Evolutionary conservation across 2,888 invertebrate species (phyloP).

Genomic region (Hyposoter didymator): DNA sequence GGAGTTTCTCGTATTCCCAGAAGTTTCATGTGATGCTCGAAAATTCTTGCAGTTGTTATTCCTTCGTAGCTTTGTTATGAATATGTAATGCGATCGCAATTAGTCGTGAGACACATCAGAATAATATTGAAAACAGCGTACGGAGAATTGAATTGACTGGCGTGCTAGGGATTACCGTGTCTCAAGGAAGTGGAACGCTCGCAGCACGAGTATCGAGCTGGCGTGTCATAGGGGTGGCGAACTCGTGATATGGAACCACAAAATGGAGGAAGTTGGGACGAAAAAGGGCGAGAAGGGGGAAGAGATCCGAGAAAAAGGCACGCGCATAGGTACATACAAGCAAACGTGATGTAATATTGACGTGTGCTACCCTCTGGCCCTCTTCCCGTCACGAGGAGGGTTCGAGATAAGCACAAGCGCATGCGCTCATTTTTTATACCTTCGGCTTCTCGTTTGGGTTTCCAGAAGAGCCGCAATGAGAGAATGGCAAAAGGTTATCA

Average conservation of each 20-base stretch:
- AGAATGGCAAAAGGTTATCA: slow-evolving; percentile 26
- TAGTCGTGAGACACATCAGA: slow-evolving; percentile 10
- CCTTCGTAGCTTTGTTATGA: neutral
- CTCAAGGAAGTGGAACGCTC: slow-evolving; percentile 51
- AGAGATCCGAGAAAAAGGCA: slow-evolving; percentile 40
- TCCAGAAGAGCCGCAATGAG: slow-evolving; percentile 7
- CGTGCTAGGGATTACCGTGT: slow-evolving; percentile 39
- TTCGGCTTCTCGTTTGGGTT: neutral
- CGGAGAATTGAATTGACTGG: neutral
- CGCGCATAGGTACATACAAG: slow-evolving; percentile 59
- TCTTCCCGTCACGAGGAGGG: slow-evolving; percentile 23
- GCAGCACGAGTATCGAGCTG: slow-evolving; percentile 40
- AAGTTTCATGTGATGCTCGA: neutral
- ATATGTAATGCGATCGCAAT: slow-evolving; percentile 18
- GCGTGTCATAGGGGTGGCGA: slow-evolving; percentile 35
- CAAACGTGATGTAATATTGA: slow-evolving; percentile 75
- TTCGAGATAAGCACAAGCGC: slow-evolving; percentile 43
- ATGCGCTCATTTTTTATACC: slow-evolving; percentile 68
- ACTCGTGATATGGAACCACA: slow-evolving; percentile 31
- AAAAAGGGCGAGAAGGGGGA: slow-evolving; percentile 20
- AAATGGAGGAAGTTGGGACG: slow-evolving; percentile 24
- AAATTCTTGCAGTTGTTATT: neutral
- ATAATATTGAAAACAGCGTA: neutral
- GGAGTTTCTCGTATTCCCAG: too few species aligned
- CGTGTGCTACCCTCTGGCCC: slow-evolving; percentile 49